phyloP scores from a whole-genome alignment of 2,113 vertebrate species.

The Erinaceus europaeus region DNA sequence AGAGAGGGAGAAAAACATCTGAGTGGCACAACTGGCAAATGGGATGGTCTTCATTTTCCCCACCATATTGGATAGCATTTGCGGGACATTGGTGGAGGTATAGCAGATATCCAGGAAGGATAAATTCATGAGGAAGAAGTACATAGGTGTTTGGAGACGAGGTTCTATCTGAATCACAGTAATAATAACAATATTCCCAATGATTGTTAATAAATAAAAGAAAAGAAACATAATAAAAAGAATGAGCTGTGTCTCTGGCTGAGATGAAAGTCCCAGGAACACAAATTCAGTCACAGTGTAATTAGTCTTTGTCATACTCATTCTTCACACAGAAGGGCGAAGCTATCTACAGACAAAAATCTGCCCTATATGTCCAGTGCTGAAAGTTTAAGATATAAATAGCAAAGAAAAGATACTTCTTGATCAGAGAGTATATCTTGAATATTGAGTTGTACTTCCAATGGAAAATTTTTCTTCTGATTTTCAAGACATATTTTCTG shows the following conservation, averaged over 20 bases:
- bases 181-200: conserved; percentile 67
- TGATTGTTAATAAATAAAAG: conserved; percentile 69
- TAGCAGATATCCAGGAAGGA: conserved; percentile 77
- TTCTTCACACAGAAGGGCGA: background rate
- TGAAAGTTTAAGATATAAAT: background rate
- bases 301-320: conserved; percentile 40
- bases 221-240: conserved; percentile 71
- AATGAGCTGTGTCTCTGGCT: conserved; percentile 57
- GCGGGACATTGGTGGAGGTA: conserved; percentile 65
- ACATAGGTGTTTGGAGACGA: conserved; percentile 73
- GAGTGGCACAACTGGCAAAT: conserved; percentile 68
- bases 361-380: background rate
- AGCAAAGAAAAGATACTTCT: too few species aligned
- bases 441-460: background rate
- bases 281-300: conserved; percentile 72
- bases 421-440: background rate
- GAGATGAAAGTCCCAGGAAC: conserved; percentile 74
- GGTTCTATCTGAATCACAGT: conserved; percentile 56
- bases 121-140: conserved; percentile 76
- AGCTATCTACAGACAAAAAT: background rate
- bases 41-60: conserved; percentile 72
- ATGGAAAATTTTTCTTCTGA: background rate
- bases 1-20: conserved; percentile 74
- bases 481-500: background rate
- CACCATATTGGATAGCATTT: conserved; percentile 75